Percentiles rank a stretch among this genome's conserved stretches.
Conservation (phyloP, 2,113 vertebrate genomes). For the Sinocyclocheilus maitianheensis region DNA sequence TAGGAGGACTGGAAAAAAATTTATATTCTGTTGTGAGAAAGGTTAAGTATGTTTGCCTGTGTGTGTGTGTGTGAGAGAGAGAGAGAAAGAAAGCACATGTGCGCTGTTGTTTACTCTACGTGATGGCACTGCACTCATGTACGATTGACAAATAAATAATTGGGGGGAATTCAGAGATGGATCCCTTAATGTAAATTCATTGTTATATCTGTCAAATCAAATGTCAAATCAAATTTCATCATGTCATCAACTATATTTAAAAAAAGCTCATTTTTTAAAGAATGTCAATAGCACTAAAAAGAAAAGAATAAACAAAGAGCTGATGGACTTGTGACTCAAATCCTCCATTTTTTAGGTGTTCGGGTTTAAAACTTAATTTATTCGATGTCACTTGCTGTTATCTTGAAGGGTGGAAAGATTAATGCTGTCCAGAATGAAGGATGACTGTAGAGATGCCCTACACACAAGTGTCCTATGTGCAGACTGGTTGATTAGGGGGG, state of each 20-base stretch:
- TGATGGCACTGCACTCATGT: conserved; percentile 16
- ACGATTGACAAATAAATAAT: conserved; percentile 37
- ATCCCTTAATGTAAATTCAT: conserved; percentile 67
- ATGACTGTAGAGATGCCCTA: neutral
- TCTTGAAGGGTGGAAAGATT: conserved; percentile 3
- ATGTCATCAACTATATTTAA: conserved; percentile 65
- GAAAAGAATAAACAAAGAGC: conserved; percentile 61
- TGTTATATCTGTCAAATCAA: conserved; percentile 53
- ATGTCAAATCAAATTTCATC: neutral
- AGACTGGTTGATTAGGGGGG: neutral
- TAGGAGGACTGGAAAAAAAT: conserved; percentile 21
- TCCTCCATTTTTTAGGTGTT: neutral
- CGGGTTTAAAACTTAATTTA: neutral
- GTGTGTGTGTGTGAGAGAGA: neutral
- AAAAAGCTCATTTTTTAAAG: conserved; percentile 62
- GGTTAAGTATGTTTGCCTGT: no score
- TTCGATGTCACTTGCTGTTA: neutral
- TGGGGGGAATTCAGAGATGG: conserved; percentile 29
- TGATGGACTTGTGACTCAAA: neutral
- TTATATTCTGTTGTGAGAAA: conserved; percentile 30
- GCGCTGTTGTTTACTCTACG: neutral
- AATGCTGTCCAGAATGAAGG: conserved; percentile 29
- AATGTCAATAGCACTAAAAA: conserved; percentile 70
- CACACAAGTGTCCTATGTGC: neutral
- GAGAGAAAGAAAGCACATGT: neutral